Conservation (phyloP, 2,797 vertebrate species). For the Chanos chanos region DNA sequence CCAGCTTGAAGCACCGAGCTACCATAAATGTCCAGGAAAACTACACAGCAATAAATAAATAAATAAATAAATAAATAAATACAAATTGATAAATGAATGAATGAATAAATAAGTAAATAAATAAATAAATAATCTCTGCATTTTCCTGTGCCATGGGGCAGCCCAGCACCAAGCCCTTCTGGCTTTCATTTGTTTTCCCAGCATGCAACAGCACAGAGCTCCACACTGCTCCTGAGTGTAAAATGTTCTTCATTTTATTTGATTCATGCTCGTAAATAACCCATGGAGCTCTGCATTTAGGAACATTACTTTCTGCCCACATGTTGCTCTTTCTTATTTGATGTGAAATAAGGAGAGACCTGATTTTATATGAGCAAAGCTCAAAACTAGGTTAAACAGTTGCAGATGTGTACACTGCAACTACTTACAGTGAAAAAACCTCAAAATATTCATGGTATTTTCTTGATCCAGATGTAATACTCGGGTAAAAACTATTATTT, state of each 20-base stretch:
- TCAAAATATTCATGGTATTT: too few species aligned
- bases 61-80: too few species aligned
- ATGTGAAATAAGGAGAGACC: conserved; percentile 11
- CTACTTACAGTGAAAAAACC: too few species aligned
- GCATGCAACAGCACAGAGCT: conserved; percentile 6
- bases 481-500: too few species aligned
- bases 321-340: conserved; percentile 15
- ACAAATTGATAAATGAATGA: too few species aligned
- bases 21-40: too few species aligned
- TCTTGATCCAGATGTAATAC: too few species aligned
- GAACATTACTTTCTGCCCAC: conserved; percentile 4
- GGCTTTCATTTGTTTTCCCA: background rate
- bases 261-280: conserved; percentile 18
- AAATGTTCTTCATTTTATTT: conserved; percentile 11
- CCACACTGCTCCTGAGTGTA: background rate
- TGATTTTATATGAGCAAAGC: background rate
- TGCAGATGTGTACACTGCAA: too few species aligned
- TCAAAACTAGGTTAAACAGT: too few species aligned
- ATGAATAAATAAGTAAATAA: too few species aligned
- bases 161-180: background rate
- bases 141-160: background rate
- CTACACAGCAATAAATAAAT: too few species aligned
- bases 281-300: conserved; percentile 4
- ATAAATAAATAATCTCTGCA: background rate
- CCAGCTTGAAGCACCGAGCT: too few species aligned